These are phyloP conservation scores for Peromyscus melanophrys DNA, from an alignment of 2,797 vertebrate genomes.

Conservation along the genomic window DNA sequence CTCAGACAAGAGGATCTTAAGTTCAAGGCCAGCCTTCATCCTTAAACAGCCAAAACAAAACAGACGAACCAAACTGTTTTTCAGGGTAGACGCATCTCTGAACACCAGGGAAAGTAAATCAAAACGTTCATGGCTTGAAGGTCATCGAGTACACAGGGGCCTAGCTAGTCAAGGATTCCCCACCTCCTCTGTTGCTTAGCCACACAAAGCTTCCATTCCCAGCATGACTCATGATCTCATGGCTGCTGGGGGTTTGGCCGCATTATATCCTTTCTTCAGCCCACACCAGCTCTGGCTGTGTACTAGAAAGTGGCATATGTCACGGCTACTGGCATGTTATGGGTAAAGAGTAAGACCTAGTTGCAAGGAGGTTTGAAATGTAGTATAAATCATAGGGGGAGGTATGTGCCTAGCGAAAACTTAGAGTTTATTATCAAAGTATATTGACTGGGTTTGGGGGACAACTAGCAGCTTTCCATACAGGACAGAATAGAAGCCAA, in stretches of 20 bases:
- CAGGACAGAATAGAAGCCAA: not conserved
- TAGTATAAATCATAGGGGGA: not conserved
- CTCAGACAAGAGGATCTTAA: not conserved
- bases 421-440: not conserved
- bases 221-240: not conserved
- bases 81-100: not conserved
- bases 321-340: not conserved
- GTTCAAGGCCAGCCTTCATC: not conserved
- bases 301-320: not conserved
- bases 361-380: not conserved
- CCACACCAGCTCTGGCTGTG: not conserved
- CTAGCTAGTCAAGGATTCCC: not conserved
- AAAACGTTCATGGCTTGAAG: not conserved
- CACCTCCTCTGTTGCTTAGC: not conserved
- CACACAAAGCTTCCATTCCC: not conserved
- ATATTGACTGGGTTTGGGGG: not conserved
- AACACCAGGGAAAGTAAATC: not conserved
- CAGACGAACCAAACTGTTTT: conserved; percentile 11
- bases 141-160: not conserved
- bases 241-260: not conserved
- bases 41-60: not conserved
- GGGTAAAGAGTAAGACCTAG: not conserved
- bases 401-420: not conserved
- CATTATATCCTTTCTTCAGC: not conserved
- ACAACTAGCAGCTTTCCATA: not conserved